Base-by-base conservation (phyloP, 2,888 invertebrate genomes). In the Cheilosia soror region DNA sequence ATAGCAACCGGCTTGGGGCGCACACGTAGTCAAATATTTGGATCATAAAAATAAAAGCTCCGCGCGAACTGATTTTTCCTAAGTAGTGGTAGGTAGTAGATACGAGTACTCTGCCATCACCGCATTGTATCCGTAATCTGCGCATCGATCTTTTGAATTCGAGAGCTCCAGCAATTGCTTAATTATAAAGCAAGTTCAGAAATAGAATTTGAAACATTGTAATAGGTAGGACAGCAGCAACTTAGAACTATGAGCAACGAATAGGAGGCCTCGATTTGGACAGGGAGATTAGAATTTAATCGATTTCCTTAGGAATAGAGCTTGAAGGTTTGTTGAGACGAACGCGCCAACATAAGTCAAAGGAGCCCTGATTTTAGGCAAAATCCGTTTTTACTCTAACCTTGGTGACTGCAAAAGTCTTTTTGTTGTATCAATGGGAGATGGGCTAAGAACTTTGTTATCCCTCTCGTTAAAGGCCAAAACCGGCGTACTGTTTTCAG, bases 21-120 rank as follows among this genome's bases (percentile, higher is more conserved):
- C 80, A 77, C 76, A 77, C 62, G 68, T 85, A 85, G 81, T 68
- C 81, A 85, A 85, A 85, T 81, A 85, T 85, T 85, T 85, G 81
- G 85, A 85, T 85, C 81, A 85, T 81, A 71, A 69, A 75, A 76
- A 47, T 81, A 76, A 65, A 75, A 71, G 44, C n/a, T 31, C 37
- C 25, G 69, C 75, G 78, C 44, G 73, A 82, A 77, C 44, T 58
- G 65, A n/a, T 68, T 80, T 73, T 31, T 33, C 62, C 20, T 42
- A 27, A 33, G 25, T 55, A 58, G 51, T 40, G 68, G 11, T 11
- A 11, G 68, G 11, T 11, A 11, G 37, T 37, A 11, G 4, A 9
- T 9, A 9, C 3, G 1, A 3, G 9, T 20, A 44, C 60, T 31
- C 69, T 68, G 44, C 33, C 42, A 33, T 62, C n/a, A 15, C 20